A percentile compares a stretch with the other conserved stretches of the same genome.
Evolutionary conservation across 2,797 vertebrate genomes (phyloP).

Genomic region (Pantherophis alleghaniensis): DNA sequence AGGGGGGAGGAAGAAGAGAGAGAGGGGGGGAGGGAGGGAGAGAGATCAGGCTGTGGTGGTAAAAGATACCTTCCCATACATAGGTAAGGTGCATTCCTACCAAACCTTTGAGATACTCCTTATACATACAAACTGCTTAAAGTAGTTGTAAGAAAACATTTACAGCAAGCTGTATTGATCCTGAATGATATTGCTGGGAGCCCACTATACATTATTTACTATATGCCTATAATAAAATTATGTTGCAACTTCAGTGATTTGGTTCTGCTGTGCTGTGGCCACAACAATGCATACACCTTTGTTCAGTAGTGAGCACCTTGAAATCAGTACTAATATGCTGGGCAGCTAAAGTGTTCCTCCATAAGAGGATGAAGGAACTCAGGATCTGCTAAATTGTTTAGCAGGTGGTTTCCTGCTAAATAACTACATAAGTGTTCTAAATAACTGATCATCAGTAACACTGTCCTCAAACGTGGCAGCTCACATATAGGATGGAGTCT

Average conservation of each 20-base stretch:
- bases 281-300: not conserved
- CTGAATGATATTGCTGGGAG: not conserved
- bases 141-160: not conserved
- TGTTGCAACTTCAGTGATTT: not conserved
- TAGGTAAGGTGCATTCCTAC: not conserved
- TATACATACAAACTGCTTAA: not conserved
- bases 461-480: not conserved
- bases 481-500: not conserved
- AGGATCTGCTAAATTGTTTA: not conserved
- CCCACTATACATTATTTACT: not conserved
- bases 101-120: not conserved
- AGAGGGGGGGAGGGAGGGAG: too few species aligned
- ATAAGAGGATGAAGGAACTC: not conserved
- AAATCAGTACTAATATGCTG: not conserved
- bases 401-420: not conserved
- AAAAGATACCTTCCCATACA: not conserved
- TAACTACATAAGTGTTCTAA: not conserved
- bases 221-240: not conserved
- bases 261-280: not conserved
- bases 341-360: not conserved
- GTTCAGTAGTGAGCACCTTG: not conserved
- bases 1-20: too few species aligned
- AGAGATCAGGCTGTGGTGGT: not conserved
- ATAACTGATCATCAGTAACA: not conserved
- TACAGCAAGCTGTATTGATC: not conserved